Base-by-base conservation (phyloP, 1,140 invertebrate species). In the Bombus superbus region DNA sequence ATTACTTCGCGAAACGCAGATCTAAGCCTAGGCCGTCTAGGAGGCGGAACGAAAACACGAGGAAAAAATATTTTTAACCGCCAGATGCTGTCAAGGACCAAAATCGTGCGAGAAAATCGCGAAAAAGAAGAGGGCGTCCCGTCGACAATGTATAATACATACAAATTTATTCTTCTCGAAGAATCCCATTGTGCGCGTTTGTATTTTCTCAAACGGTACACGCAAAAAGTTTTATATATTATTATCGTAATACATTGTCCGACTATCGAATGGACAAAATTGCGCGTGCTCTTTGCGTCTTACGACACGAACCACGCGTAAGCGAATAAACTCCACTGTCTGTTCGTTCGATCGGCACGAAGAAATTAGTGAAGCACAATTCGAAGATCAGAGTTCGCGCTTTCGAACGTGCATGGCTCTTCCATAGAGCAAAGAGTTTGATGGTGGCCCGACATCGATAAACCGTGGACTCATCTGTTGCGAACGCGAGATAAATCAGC, bases 21-120 rank as follows among this genome's bases (percentile, higher is more conserved):
- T 82, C 89, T 69, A 72, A 76, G 82, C 57, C 85, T 85, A 88
- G 78, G 44, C 68, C 40, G 69, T 79, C 79, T 79, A 80, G 79
- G 38, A 80, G 79, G 68, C 79, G 74, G 82, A 87, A 87, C 85
- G 76, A 81, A 88, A 88, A 89, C 81, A 82, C 81, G 76, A 74
- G 75, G 88, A 90, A 66, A 85, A 88, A 88, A 90, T 90, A 90
- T 90, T 90, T 90, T 90, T 90, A 90, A 90, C 86, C 88, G 79
- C 83, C 86, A 87, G 88, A 90, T 86, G 88, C 88, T 77, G 87
- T 64, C 82, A 82, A 88, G 81, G 83, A 74, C 78, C 86, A 73
- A 85, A 86, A 87, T 80, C 88, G 64, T 75, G 77, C 75, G 15
- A 18, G 18, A 82, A 87, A 83, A 89, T 85, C 85, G 78, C 88